These are phyloP conservation scores for Invenusta paracnida DNA, from an alignment of 2,888 invertebrate genomes.

Conservation along the genomic window DNA sequence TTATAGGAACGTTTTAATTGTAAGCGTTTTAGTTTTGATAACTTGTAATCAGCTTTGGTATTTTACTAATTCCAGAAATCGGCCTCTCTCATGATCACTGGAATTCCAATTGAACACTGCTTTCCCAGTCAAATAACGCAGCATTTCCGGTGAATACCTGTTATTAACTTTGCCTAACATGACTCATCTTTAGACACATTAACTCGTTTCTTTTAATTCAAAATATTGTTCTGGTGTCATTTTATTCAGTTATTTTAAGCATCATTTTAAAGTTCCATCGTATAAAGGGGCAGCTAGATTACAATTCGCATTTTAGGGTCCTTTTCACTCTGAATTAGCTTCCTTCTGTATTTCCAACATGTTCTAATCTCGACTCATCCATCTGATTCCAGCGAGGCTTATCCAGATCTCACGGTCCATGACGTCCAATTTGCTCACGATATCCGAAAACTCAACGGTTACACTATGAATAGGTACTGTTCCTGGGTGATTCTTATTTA, in stretches of 20 bases:
- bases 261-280: no score
- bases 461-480: slow-evolving; percentile 72
- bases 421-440: slow-evolving; percentile 84
- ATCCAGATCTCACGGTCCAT: slow-evolving; percentile 76
- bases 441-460: slow-evolving; percentile 74
- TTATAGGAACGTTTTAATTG: no score
- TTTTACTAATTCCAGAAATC: neutral
- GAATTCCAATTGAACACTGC: neutral
- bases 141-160: neutral
- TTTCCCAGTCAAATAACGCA: neutral
- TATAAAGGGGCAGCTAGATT: no score
- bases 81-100: neutral
- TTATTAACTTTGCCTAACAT: neutral
- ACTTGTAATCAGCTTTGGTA: no score
- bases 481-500: neutral
- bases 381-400: slow-evolving; percentile 71
- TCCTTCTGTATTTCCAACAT: no score
- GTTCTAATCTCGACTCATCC: neutral
- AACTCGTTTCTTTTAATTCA: no score
- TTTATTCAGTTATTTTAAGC: no score
- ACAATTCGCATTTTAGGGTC: no score
- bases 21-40: no score
- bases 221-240: no score
- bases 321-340: no score
- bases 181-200: no score